These are phyloP conservation scores for Cephalopachus bancanus DNA, from an alignment of 2,797 vertebrate genomes.

Conservation along the genomic window DNA sequence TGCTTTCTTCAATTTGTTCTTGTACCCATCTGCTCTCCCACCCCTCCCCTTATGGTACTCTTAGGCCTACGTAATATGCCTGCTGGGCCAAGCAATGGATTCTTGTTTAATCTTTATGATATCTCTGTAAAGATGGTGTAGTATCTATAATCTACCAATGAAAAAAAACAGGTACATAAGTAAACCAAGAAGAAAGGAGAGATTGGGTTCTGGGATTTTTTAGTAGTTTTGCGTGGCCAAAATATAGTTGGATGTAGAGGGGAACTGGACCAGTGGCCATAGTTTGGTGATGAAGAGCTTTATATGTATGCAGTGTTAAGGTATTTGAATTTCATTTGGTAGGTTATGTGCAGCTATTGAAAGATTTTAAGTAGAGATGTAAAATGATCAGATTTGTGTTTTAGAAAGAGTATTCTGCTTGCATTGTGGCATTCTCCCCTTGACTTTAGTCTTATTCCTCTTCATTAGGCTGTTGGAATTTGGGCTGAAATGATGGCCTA, in stretches of 20 bases:
- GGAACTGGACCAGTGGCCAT: neutral
- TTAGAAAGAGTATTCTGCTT: slow-evolving; percentile 48
- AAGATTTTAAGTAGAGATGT: slow-evolving; percentile 41
- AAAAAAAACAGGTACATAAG: neutral
- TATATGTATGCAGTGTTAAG: neutral
- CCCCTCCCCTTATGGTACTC: neutral
- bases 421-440: neutral
- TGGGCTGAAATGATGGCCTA: neutral
- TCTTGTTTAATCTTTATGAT: neutral
- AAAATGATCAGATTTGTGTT: neutral
- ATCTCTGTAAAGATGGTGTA: neutral
- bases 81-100: neutral
- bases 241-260: neutral
- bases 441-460: neutral
- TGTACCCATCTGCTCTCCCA: neutral
- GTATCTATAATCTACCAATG: neutral
- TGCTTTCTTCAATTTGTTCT: neutral
- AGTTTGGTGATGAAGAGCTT: neutral
- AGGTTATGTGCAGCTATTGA: neutral
- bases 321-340: no score
- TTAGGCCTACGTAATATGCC: neutral
- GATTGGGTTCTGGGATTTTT: neutral
- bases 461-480: slow-evolving; percentile 12
- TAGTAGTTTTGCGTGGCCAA: neutral
- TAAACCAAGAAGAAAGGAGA: neutral